Evolutionary conservation across 2,888 invertebrate genomes (phyloP), one percentile per base, ranked within the genome.

Genomic region (Ophion slaviceki): DNA sequence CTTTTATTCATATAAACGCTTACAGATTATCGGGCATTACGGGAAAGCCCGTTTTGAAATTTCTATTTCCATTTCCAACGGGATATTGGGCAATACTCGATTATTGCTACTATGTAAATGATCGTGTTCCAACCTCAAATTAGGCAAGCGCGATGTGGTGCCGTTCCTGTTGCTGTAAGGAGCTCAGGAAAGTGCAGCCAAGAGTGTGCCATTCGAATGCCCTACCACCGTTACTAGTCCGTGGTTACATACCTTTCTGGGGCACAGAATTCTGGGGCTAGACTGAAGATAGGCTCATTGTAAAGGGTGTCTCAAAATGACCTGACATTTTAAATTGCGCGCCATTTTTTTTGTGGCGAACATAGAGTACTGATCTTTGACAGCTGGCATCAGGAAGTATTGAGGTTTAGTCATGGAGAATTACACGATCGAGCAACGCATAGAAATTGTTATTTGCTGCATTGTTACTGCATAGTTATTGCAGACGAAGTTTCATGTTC

Each of bases 51-150:
- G 40, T 61, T 53, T 71, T 59, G 53, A 17, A 53, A 53, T 3
- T 74, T 59, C n/a, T 32, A 59, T 77, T 57, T 77, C 24, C 14
- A 53, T 66, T 32, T 72, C 24, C 74, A 66, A 72, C 45, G 72
- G 47, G 62, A 66, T 72, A 74, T 66, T 61, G 57, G 75, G 70
- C 59, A 59, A 82, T 75, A 40, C 67, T 36, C 67, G 59, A 72
- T 59, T 72, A 72, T 61, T 36, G 53, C 57, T 72, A 36, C 59
- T 72, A 72, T 72, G 72, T 72, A 72, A 72, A 72, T 72, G n/a
- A 72, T 59, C 20, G 61, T 32, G 20, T n/a, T 20, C 57, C 72
- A 59, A 59, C n/a, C 59, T 57, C n/a, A 20, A 72, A 72, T 53
- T 17, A 17, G 53, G 17, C 14, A 5, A 17, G 11, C 14, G 11